Percentiles rank a stretch among this genome's conserved stretches.
Evolutionary conservation across 2,797 vertebrate genomes (phyloP).

Genomic region (Hipposideros larvatus): DNA sequence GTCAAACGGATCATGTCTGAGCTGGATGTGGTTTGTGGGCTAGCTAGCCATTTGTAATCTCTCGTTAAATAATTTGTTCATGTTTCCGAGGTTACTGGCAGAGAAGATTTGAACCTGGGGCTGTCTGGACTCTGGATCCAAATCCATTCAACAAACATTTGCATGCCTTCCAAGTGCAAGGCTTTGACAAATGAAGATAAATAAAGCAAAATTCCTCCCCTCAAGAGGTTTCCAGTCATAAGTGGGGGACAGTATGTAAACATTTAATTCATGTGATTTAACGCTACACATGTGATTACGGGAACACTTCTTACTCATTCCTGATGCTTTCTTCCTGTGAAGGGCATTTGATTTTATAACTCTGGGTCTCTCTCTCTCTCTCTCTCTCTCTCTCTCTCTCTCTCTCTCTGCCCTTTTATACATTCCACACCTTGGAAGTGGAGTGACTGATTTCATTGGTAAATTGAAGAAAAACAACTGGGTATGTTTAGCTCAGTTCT

Average conservation of each 20-base stretch:
- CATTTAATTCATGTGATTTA: background rate
- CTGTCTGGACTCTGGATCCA: background rate
- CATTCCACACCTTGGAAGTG: background rate
- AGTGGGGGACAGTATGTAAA: background rate
- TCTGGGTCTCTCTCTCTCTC: background rate
- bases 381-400: background rate
- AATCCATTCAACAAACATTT: background rate
- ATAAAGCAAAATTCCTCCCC: background rate
- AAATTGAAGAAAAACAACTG: background rate
- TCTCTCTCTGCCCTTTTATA: background rate
- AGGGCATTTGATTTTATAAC: background rate
- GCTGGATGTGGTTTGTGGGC: conserved; percentile 31
- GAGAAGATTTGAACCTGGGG: background rate
- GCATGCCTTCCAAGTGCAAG: background rate
- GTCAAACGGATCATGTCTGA: background rate
- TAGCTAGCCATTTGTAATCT: background rate
- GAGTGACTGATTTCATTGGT: background rate
- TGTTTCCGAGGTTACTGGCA: background rate
- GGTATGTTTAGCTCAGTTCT: background rate
- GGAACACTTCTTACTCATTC: background rate
- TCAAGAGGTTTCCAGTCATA: background rate
- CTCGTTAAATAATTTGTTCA: background rate
- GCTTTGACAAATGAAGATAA: background rate
- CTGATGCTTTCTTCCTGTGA: background rate
- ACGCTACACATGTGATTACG: background rate